phyloP scores from a whole-genome alignment of 2,888 invertebrate species.

The Leptopterna dolabrata region DNA sequence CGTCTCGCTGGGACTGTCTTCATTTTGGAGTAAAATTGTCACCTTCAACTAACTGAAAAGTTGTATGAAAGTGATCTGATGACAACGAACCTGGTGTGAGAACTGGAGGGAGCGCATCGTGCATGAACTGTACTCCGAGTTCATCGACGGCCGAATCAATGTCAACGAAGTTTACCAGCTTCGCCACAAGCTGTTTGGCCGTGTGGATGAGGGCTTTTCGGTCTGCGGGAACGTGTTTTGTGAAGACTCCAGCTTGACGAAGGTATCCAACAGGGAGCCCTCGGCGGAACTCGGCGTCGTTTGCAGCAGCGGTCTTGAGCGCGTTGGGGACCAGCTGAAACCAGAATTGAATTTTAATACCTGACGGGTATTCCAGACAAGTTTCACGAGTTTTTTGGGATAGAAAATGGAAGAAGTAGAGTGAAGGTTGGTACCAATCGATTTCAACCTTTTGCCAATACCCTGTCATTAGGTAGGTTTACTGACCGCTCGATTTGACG shows the following conservation, averaged over 20 bases:
- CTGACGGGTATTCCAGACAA: too few relatives aligned
- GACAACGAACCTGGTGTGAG: conserved; percentile 69
- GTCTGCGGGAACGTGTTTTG: conserved; percentile 67
- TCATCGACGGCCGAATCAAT: conserved; percentile 87
- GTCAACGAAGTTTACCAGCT: conserved; percentile 73
- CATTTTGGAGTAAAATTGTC: too few relatives aligned
- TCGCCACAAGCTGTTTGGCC: conserved; percentile 71
- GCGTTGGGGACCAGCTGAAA: conserved; percentile 78
- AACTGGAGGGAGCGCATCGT: conserved; percentile 88
- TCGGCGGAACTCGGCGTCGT: conserved; percentile 77
- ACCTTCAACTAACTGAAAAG: too few relatives aligned
- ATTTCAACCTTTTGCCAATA: too few relatives aligned
- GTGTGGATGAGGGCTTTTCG: conserved; percentile 68
- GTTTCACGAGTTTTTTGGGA: too few relatives aligned
- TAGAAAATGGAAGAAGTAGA: too few relatives aligned
- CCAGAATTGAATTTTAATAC: conserved; percentile 40
- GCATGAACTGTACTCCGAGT: conserved; percentile 85
- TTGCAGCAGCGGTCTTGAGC: conserved; percentile 77
- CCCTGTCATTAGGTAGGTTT: too few relatives aligned
- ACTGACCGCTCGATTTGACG: too few relatives aligned
- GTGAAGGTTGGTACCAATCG: too few relatives aligned
- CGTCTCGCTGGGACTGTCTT: too few relatives aligned
- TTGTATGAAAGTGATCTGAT: too few relatives aligned
- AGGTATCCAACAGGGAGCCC: conserved; percentile 86
- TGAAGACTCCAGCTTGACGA: conserved; percentile 78